Conservation (phyloP, 1,140 invertebrate species). For the Pachypeltis micranthus region DNA sequence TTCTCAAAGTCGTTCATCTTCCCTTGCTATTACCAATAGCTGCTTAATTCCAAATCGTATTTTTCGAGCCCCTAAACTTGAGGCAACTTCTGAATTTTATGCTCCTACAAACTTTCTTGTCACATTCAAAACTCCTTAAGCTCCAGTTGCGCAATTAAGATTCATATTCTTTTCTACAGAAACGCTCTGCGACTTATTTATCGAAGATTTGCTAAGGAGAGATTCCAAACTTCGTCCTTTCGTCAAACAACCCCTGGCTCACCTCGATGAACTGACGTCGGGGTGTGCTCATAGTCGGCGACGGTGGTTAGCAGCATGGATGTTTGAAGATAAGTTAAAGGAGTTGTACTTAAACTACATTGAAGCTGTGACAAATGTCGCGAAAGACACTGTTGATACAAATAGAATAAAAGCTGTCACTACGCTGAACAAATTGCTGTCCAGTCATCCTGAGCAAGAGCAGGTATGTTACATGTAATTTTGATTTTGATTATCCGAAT, state of each 20-base stretch:
- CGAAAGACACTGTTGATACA: slow-evolving; percentile 56
- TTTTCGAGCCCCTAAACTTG: neutral
- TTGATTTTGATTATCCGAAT: too few species aligned
- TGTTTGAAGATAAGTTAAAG: slow-evolving; percentile 77
- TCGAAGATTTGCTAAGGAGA: slow-evolving; percentile 59
- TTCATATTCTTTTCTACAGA: slow-evolving; percentile 36
- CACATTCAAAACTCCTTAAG: too few species aligned
- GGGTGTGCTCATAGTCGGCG: slow-evolving; percentile 35
- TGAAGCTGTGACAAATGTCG: slow-evolving; percentile 45
- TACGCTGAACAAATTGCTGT: slow-evolving; percentile 65
- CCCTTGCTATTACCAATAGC: too few species aligned
- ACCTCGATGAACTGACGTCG: slow-evolving; percentile 26
- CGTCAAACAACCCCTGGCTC: slow-evolving; percentile 46
- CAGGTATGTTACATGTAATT: too few species aligned
- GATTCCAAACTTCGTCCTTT: slow-evolving; percentile 60
- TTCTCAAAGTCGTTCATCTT: too few species aligned
- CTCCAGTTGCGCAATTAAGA: too few species aligned
- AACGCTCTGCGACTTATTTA: slow-evolving; percentile 63
- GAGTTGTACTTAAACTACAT: slow-evolving; percentile 61
- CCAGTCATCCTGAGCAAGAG: slow-evolving; percentile 78
- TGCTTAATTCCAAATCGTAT: neutral
- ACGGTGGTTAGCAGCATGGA: slow-evolving; percentile 44
- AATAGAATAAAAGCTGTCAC: slow-evolving; percentile 73
- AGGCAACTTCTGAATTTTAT: neutral
- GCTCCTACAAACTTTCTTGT: slow-evolving; percentile 14